Base-by-base conservation (phyloP, 2,888 invertebrate species). In the Euplagia quadripunctaria region DNA sequence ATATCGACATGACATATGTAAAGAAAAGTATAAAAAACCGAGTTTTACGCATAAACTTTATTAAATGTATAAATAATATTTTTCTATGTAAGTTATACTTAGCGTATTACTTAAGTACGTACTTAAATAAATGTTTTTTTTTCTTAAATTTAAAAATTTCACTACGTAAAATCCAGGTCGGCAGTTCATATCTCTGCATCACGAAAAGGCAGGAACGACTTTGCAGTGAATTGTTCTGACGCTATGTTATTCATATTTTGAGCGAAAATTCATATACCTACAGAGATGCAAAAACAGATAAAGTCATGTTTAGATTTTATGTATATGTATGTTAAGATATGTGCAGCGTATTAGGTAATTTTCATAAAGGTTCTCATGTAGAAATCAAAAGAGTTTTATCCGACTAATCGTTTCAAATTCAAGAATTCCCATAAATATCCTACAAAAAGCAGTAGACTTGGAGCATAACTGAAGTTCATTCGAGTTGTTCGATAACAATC, bases 401-500 rank as follows among this genome's bases (percentile, higher is more conserved):
- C 20, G n/a, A 64, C 3, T 51, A 51, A 52, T 31, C 41, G 51
- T n/a, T 7, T 14, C 20, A 43, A 58, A 73, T 16, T 43, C 63
- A 72, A 80, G 79, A 82, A 83, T 70, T 73, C 73, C 43, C 64
- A 79, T 76, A 78, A 78, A 82, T 76, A 80, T 79, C 73, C 73
- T 81, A 87, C 80, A 83, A 85, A 83, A 85, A 74, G 52, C 46
- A 51, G 52, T 51, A 70, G 72, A 78, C 79, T 71, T 80, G 76
- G 72, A 81, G 74, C 81, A 81, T 78, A 80, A 77, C 73, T 71
- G 71, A 80, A 83, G 80, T 84, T 81, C 74, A 73, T 72, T 80
- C 68, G 77, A 75, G 73, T 78, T 82, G 65, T 71, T 73, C 75
- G 82, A 86, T 84, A 84, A 85, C 82, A 86, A 83, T 85, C 82